Evolutionary conservation across 1,140 invertebrate genomes (phyloP).

Genomic region (Teleopsis dalmanni): DNA sequence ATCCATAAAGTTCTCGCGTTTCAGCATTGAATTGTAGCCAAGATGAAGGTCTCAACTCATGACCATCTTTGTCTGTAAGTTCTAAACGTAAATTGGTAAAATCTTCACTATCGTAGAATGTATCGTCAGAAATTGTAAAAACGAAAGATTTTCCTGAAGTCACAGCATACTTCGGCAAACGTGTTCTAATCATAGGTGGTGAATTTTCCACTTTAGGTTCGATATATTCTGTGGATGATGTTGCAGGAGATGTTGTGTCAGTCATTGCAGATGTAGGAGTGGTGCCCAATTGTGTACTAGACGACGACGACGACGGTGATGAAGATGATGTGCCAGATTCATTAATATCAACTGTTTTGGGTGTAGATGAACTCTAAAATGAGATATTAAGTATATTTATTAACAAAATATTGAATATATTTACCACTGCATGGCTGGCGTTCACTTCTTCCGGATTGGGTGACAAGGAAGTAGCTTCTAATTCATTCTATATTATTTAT

Average conservation of each 20-base stretch:
- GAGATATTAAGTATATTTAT: too few species aligned
- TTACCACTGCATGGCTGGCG: too few species aligned
- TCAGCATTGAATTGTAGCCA: constrained; percentile 81
- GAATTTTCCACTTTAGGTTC: constrained; percentile 49
- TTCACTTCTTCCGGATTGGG: too few species aligned
- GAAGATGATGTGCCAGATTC: background rate
- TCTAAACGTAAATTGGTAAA: constrained; percentile 69
- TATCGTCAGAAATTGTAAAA: constrained; percentile 67
- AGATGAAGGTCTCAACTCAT: constrained; percentile 57
- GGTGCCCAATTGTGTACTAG: background rate
- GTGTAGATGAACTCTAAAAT: background rate
- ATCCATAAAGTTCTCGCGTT: constrained; percentile 70
- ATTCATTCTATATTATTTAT: too few species aligned
- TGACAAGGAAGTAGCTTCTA: too few species aligned
- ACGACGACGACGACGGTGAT: background rate
- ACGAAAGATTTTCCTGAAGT: constrained; percentile 72
- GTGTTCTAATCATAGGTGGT: constrained; percentile 62
- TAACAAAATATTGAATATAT: too few species aligned
- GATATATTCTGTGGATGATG: constrained; percentile 35
- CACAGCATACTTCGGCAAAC: constrained; percentile 68
- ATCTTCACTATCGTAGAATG: constrained; percentile 78
- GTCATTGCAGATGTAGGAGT: constrained; percentile 23
- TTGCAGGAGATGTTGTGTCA: constrained; percentile 24
- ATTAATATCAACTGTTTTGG: too few species aligned
- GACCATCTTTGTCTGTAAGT: constrained; percentile 61